Percentiles rank a stretch among this genome's conserved stretches.
phyloP scores from a whole-genome alignment of 1,140 invertebrate genomes.

The Ectropis grisescens region DNA sequence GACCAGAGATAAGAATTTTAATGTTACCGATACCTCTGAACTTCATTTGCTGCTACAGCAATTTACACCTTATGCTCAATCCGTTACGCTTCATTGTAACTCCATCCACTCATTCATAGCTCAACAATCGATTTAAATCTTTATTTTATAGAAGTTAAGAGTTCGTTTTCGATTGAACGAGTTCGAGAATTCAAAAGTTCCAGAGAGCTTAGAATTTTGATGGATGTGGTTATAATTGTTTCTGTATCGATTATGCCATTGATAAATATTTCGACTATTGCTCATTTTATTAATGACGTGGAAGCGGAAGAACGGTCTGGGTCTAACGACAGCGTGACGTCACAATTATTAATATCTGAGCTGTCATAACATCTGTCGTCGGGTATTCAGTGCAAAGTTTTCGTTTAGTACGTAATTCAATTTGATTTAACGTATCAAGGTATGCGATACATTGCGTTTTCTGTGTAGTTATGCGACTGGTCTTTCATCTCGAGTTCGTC shows the following conservation, averaged over 20 bases:
- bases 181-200: conserved; percentile 22
- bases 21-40: conserved; percentile 55
- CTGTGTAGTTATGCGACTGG: no score
- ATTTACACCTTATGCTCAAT: no score
- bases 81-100: conserved; percentile 22
- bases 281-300: conserved; percentile 69
- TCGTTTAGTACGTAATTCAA: conserved; percentile 44
- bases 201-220: conserved; percentile 60
- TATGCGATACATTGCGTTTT: no score
- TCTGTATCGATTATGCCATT: conserved; percentile 70
- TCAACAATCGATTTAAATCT: conserved; percentile 20
- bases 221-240: conserved; percentile 69
- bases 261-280: conserved; percentile 68
- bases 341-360: conserved; percentile 65
- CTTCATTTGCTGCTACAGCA: conserved; percentile 12
- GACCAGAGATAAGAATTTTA: conserved; percentile 66
- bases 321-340: conserved; percentile 57
- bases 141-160: conserved; percentile 13
- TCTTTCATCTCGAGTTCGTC: no score
- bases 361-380: conserved; percentile 66
- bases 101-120: background rate
- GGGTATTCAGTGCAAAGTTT: conserved; percentile 16
- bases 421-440: conserved; percentile 10
- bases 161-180: conserved; percentile 21
- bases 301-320: conserved; percentile 59